Evolutionary conservation across 2,888 invertebrate species (phyloP).

Genomic region (Eupeodes luniger): DNA sequence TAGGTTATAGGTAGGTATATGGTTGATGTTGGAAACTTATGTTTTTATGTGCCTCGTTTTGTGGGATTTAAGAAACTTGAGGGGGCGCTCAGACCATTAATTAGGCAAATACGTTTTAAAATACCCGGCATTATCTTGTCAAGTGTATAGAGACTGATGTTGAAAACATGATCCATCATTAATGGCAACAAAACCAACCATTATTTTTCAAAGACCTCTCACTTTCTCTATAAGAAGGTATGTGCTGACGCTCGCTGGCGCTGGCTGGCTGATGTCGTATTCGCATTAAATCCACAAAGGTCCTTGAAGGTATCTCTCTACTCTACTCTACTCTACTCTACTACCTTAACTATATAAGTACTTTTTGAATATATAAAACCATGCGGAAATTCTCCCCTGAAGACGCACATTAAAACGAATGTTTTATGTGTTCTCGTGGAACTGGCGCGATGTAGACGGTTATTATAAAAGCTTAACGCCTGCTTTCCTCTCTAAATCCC

Average conservation of each 20-base stretch:
- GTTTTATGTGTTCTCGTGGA: conserved; percentile 50
- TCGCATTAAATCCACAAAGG: conserved; percentile 10
- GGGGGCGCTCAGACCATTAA: conserved; percentile 39
- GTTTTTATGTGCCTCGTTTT: conserved; percentile 28
- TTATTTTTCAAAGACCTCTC: conserved; percentile 36
- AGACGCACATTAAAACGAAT: conserved; percentile 43
- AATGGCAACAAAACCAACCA: conserved; percentile 41
- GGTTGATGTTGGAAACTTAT: conserved; percentile 31
- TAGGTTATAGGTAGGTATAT: background rate
- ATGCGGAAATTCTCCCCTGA: conserved; percentile 38
- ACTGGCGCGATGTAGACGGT: conserved; percentile 39
- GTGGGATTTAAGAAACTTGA: conserved; percentile 33
- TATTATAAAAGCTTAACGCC: conserved; percentile 72
- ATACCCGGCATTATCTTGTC: conserved; percentile 47
- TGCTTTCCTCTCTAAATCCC: conserved; percentile 67
- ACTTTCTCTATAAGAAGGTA: background rate
- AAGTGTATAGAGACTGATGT: conserved; percentile 22
- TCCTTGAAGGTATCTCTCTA: conserved; percentile 30
- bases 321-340: background rate
- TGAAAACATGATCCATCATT: conserved; percentile 47
- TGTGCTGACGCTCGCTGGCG: background rate
- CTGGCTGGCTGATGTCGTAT: background rate
- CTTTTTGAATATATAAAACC: conserved; percentile 18
- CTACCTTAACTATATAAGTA: background rate
- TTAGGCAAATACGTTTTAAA: conserved; percentile 42